Base-by-base conservation (phyloP, 2,888 invertebrate genomes). In the Drosophila buzzatii region DNA sequence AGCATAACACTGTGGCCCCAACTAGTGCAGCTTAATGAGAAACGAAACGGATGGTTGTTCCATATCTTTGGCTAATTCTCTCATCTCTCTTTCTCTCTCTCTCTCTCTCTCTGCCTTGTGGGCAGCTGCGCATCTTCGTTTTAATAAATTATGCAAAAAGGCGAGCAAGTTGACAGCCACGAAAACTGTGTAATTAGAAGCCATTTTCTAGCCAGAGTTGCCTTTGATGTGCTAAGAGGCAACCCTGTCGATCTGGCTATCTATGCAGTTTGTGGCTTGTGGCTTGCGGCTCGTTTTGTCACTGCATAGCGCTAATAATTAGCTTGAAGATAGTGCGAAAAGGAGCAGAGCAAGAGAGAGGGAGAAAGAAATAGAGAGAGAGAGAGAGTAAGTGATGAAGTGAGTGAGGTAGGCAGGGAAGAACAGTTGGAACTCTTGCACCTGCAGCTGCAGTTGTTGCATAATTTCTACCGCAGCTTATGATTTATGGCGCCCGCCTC, bases 91-190 rank as follows among this genome's bases (percentile, higher is more conserved):
- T 3, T 9, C 27, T 27, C 27, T 31, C 1, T 49, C 12, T 2
- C 2, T 47, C 8, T 2, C 10, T 18, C n/a, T 31, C 31, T 9
- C 0, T 8, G 14, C 8, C 63, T 44, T 14, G 53, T 60, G 53
- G 58, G 16, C 64, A 66, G 55, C 69, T 37, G 39, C 55, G 65
- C 74, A 56, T 65, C 53, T 84, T 85, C 70, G 85, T 85, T 85
- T 80, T 70, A 85, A 74, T 81, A 83, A 88, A 85, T 85, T 83
- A 86, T 81, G 84, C 85, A 78, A 76, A 80, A 85, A 52, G 42
- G 23, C 39, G 12, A 27, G 16, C 45, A 35, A 45, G 45, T 45
- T 45, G 57, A 53, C 67, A 52, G 35, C 56, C 37, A 27, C 42
- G 45, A 53, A 45, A 52, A 57, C 37, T 60, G 68, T 44, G 70